phyloP scores from a whole-genome alignment of 2,113 vertebrate species.

The Leptobrachium ailaonicum region DNA sequence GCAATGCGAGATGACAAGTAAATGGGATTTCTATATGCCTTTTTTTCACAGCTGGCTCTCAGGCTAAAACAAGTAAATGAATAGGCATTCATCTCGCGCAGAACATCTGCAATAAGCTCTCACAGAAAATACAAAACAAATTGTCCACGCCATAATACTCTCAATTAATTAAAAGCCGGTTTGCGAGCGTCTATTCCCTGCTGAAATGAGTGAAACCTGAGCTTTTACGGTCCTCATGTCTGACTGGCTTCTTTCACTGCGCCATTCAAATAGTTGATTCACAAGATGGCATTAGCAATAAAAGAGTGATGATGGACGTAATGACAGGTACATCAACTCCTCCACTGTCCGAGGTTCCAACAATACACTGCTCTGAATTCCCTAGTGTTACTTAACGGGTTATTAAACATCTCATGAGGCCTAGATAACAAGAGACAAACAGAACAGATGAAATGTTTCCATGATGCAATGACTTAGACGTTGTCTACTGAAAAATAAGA shows the following conservation, averaged over 20 bases:
- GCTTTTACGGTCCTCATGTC: constrained; percentile 46
- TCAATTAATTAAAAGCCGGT: constrained; percentile 55
- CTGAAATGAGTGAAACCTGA: constrained; percentile 56
- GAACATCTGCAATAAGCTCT: constrained; percentile 66
- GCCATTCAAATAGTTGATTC: constrained; percentile 2
- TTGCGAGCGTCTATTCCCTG: constrained; percentile 50
- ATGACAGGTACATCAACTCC: too few species aligned
- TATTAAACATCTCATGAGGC: too few species aligned
- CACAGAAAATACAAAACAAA: constrained; percentile 55
- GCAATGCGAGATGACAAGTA: constrained; percentile 44
- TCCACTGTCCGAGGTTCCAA: too few species aligned
- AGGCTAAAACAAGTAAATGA: constrained; percentile 50
- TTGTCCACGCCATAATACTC: constrained; percentile 42
- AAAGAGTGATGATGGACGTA: background rate
- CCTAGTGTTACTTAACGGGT: too few species aligned
- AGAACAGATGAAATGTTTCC: too few species aligned
- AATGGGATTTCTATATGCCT: constrained; percentile 50
- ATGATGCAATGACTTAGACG: too few species aligned
- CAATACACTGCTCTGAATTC: too few species aligned
- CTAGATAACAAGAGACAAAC: too few species aligned
- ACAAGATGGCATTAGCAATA: background rate
- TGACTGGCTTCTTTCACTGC: constrained; percentile 51
- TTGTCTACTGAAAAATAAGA: too few species aligned
- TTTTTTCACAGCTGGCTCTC: constrained; percentile 58
- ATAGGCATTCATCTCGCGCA: constrained; percentile 59